A percentile compares a stretch with the other conserved stretches of the same genome.
Evolutionary conservation across 2,888 invertebrate genomes (phyloP).

Genomic region (Eilema depressum): DNA sequence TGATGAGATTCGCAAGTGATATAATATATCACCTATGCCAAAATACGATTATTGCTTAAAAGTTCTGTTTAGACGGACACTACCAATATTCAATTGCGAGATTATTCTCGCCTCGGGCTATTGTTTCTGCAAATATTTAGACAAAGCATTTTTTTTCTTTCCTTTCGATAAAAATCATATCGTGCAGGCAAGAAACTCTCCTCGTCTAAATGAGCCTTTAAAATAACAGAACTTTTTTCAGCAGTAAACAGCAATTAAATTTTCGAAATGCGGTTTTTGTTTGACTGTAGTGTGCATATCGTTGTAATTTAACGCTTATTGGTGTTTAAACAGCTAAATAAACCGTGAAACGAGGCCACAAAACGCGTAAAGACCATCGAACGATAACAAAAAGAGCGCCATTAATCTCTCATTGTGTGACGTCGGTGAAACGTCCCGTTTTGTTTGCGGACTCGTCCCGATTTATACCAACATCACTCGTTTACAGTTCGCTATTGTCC

Average conservation of each 20-base stretch:
- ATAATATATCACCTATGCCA: no score
- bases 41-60: no score
- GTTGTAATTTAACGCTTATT: constrained; percentile 77
- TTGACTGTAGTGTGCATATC: constrained; percentile 64
- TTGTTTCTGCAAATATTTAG: no score
- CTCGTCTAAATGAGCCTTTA: no score
- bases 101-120: no score
- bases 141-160: no score
- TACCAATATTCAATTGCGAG: no score
- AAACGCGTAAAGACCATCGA: constrained; percentile 81
- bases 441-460: constrained; percentile 82
- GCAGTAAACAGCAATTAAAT: constrained; percentile 45
- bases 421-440: constrained; percentile 74
- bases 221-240: constrained; percentile 48
- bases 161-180: no score
- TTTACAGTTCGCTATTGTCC: constrained; percentile 78
- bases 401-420: constrained; percentile 85
- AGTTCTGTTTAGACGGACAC: no score
- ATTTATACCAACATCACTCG: constrained; percentile 70
- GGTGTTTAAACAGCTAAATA: constrained; percentile 80
- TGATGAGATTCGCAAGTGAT: no score
- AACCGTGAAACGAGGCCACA: constrained; percentile 84
- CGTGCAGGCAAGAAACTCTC: no score
- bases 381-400: constrained; percentile 81
- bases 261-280: constrained; percentile 59